Evolutionary conservation across 2,888 invertebrate species (phyloP), one percentile per base, ranked within the genome.

Genomic region (Himalopsyche japonica): DNA sequence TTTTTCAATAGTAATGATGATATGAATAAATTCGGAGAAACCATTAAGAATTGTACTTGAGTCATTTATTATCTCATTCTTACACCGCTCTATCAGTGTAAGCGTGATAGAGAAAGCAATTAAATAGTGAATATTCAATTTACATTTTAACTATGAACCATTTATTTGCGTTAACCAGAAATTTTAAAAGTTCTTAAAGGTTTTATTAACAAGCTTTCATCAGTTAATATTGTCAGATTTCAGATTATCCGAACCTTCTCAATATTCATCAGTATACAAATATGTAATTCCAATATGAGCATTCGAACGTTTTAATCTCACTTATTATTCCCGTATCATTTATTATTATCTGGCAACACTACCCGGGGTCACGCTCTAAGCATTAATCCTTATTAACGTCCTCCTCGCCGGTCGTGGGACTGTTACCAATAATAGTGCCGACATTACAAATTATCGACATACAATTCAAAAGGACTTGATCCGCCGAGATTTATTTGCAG

Each of bases 341-440:
- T 76, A 76, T 76, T 76, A 76, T 76, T 43, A 76, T 76, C 76
- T 34, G 76, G 34, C 76, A 32, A 34, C 76, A 76, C 76, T 24
- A n/a, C 37, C 20, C 24, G 78, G 32, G 78, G 37, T 78, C 78
- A 78, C 78, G 78, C 78, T 78, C 37, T 43, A 78, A 78, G 37
- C 78, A 78, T 78, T 78, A 78, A 78, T 78, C 78, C 78, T 78
- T 78, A 37, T 32, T 78, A 76, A 34, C 76, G 34, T 76, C 34
- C 34, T 76, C 76, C 76, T 30, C 76, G 34, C 12, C 76, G 32
- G 32, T 34, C 76, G 76, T 76, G 76, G 34, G 76, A 76, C 76
- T 76, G 32, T 76, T 76, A 76, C 76, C 57, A 57, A 57, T 57
- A 57, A n/a, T 49, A 57, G 20, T 8, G 57, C 20, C 57, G 57